Evolutionary conservation across 2,888 invertebrate genomes (phyloP), one percentile per base, ranked within the genome.

Genomic region (Agrypnus murinus): DNA sequence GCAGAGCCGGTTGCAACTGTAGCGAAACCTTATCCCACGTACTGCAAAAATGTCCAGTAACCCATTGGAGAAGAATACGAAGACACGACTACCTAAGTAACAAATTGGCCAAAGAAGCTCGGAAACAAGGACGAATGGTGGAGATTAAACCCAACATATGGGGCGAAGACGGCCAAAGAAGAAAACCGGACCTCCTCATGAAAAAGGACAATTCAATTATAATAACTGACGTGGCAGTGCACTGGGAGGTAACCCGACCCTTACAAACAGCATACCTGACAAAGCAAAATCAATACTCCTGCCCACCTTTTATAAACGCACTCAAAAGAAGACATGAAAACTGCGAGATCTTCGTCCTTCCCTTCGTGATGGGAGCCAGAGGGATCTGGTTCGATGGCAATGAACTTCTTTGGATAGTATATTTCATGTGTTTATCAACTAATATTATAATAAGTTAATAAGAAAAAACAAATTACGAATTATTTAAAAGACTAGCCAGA

Each of bases 161-260:
- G 1, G 67, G 74, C 48, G 0, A 8, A 0, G 75, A 78, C 19
- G 79, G 78, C 1, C 34, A 19, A 0, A 69, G 79, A 0, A 74
- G 50, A 15, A 79, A 78, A 31, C 79, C 80, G 0, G 77, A 77
- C 60, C 15, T 78, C 1, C 62, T 59, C 0, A 12, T 77, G 1
- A 66, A 72, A 38, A 25, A 45, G 36, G 53, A 10, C 2, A 50
- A 58, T 12, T 8, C n/a, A 2, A 59, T 66, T 7, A n/a, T 66
- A 2, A 9, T 70, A 0, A 32, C 34, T 15, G 73, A 75, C 34
- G 59, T 75, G 2, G 72, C 71, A 31, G 62, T 75, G 1, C 53
- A 64, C 1, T 75, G 77, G 75, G 74, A 75, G 14, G 72, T 72
- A 0, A 65, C 17, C 9, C 38, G 36, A 8, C 19, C 62, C 0